Evolutionary conservation across 2,113 vertebrate genomes (phyloP), one percentile per base, ranked within the genome.

Genomic region (Atractosteus spatula): DNA sequence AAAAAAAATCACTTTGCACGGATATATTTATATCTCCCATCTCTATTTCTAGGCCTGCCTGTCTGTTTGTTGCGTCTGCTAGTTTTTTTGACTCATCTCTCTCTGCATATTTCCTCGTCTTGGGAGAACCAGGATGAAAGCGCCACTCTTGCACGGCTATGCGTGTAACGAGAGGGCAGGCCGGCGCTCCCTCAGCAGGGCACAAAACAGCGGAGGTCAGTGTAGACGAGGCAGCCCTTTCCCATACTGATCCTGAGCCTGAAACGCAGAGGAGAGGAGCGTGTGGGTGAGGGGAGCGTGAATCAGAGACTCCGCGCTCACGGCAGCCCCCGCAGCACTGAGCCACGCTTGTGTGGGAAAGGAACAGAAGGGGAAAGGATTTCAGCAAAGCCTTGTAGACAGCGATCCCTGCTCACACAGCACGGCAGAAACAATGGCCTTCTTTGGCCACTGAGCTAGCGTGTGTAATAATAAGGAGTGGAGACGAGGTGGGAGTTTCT

Each of bases 191-290:
- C 29, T 29, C 11, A 10, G 47, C 5, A 10, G 47, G 47, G 47
- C 57, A 5, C 10, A 4, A 3, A 59, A 3, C 57, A 13, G 13
- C n/a, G 1, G 10, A 8, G 57, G 57, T 59, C 57, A 59, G 57
- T 2, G 3, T 4, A 59, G 57, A 59, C 11, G 57, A 59, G 57
- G 12, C 57, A 59, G 57, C 57, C 57, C 14, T 59, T 59, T 12
- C 47, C 64, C 6, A 43, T 45, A 68, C 3, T 17, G 29, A 55
- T 68, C 44, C 43, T 3, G 51, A 8, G 2, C 66, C 66, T 3
- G 66, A 54, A 68, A 66, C 14, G 64, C 16, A 29, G 17, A 55
- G 66, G 66, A 68, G 17, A 55, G 66, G 66, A 68, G 16, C 4
- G 45, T 17, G 66, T 41, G n/a, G 41, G 64, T n/a, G 45, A n/a